Base-by-base conservation (phyloP, 2,113 vertebrate species). In the Eretmochelys imbricata region DNA sequence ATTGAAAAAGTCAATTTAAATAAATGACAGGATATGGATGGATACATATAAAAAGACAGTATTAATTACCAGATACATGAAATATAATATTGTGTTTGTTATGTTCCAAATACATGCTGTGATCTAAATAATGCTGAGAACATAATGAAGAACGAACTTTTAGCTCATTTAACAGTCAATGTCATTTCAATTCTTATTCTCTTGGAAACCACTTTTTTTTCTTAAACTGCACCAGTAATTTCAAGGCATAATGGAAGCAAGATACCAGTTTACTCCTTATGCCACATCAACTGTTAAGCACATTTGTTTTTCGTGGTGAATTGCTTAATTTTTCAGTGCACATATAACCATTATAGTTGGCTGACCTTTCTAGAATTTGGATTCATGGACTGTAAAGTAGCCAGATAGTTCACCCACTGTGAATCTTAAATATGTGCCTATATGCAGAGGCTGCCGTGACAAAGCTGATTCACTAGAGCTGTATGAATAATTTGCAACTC, bases 221-320 rank as follows among this genome's bases (percentile, higher is more conserved):
- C 94, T 83, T 93, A 94, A 94, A 93, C 94, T 95, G 38, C 49
- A 90, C 84, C 72, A 29, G 78, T 89, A 89, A 51, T 93, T 96
- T 94, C 53, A 91, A 0, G 17, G 1, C 79, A 76, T 62, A 96
- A 89, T 80, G n/a, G 53, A 59, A 53, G 5, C 22, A 57, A 65
- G 82, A 89, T 0, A 2, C 3, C 78, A 27, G 42, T 95, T 91
- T 91, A 80, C n/a, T 85, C 84, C 83, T 80, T 0, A 0, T 69
- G 65, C 6, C 51, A 57, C 88, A 78, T 91, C 80, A 35, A 57
- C 48, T 80, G 24, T 81, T 96, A 75, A 80, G 42, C 31, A 87
- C 84, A 92, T 93, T 94, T 92, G 75, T 94, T 93, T 84, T 50
- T 62, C 89, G 86, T 46, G 53, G 88, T 51, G 90, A 96, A 90